phyloP scores from a whole-genome alignment of 2,113 vertebrate genomes.

The Rhinopomastus cyanomelas region DNA sequence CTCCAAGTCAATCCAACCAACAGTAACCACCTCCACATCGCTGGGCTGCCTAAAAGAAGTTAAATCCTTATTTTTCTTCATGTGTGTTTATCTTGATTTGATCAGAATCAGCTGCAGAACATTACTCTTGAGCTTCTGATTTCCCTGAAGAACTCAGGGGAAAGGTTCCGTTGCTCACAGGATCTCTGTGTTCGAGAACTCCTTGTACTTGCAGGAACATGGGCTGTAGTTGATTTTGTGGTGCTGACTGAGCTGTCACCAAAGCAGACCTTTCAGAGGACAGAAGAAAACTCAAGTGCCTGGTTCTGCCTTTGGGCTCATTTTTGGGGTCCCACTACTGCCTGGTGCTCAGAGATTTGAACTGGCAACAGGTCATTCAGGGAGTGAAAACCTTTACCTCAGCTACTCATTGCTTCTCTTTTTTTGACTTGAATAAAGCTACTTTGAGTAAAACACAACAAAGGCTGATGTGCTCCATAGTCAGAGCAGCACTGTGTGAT shows the following conservation, averaged over 20 bases:
- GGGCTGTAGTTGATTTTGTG: background rate
- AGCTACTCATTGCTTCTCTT: background rate
- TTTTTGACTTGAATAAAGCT: background rate
- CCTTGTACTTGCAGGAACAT: background rate
- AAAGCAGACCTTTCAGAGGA: background rate
- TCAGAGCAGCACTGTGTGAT: background rate
- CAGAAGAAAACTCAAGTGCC: background rate
- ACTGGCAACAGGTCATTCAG: accelerated
- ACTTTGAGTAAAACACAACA: background rate
- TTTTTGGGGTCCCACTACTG: background rate
- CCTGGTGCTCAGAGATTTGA: background rate
- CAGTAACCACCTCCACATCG: background rate
- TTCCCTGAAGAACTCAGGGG: background rate
- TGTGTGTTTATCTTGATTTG: background rate
- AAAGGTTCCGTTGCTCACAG: background rate
- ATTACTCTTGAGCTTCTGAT: background rate
- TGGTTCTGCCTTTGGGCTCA: background rate
- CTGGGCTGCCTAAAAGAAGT: background rate
- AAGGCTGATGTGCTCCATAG: background rate
- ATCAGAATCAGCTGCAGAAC: background rate
- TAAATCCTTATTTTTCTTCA: background rate
- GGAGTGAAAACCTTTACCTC: background rate
- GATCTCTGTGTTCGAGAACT: background rate
- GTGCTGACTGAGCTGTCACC: background rate
- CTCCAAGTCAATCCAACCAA: background rate